Evolutionary conservation across 2,888 invertebrate species (phyloP).

Genomic region (Lypha dubia): DNA sequence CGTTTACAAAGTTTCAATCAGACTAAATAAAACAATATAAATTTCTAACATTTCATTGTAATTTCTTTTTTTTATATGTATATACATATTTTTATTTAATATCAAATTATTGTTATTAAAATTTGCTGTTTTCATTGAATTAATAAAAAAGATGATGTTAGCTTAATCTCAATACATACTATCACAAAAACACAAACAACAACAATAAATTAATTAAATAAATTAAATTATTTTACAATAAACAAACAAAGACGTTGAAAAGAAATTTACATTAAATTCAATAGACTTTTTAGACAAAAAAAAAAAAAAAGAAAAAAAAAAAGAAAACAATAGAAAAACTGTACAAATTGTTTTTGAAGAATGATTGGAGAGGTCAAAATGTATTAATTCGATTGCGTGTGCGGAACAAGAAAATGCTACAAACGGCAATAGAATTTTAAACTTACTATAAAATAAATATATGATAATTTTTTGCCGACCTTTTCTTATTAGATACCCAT

Average conservation of each 20-base stretch:
- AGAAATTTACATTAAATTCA: constrained; percentile 1
- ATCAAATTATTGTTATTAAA: neutral
- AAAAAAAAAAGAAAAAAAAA: too few species aligned
- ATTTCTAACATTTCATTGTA: constrained; percentile 44
- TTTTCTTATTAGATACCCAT: too few species aligned
- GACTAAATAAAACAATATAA: constrained; percentile 51
- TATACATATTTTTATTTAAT: neutral
- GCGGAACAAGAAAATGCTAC: neutral
- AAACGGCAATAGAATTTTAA: neutral
- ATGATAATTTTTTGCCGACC: too few species aligned
- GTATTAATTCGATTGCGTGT: neutral
- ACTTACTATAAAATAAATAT: neutral
- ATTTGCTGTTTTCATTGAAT: constrained; percentile 41
- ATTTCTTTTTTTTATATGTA: constrained; percentile 34
- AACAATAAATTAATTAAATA: constrained; percentile 1
- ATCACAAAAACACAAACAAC: too few species aligned
- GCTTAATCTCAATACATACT: neutral
- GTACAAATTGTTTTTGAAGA: neutral
- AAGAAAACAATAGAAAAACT: constrained; percentile 16
- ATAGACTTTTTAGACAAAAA: neutral
- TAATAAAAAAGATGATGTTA: constrained; percentile 51
- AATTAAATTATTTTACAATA: constrained; percentile 19
- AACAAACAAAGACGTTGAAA: constrained; percentile 7
- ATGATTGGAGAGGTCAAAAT: neutral
- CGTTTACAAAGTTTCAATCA: constrained; percentile 53